Evolutionary conservation across 2,113 vertebrate species (phyloP).

Genomic region (Myotis davidii): DNA sequence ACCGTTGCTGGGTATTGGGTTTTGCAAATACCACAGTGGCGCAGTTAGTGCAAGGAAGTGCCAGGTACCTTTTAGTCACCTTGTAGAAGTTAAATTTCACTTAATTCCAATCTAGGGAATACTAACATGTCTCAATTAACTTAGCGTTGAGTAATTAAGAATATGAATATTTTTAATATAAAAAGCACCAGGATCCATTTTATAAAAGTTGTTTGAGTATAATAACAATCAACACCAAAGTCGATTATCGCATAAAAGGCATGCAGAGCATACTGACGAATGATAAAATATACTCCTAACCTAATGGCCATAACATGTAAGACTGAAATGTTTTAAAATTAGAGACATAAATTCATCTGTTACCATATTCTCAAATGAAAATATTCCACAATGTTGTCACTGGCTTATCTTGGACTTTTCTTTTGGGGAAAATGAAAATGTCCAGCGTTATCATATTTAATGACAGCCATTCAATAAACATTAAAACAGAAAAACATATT

Average conservation of each 20-base stretch:
- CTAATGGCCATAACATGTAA: not conserved
- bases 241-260: not conserved
- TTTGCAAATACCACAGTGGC: not conserved
- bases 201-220: slow-evolving; percentile 75
- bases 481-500: slow-evolving; percentile 20
- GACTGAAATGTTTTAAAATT: slow-evolving; percentile 57
- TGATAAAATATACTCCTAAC: slow-evolving; percentile 37
- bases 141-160: slow-evolving; percentile 69
- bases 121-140: slow-evolving; percentile 56
- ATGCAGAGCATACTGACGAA: slow-evolving; percentile 50
- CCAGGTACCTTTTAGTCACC: not conserved
- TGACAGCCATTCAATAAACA: not conserved
- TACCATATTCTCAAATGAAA: slow-evolving; percentile 35
- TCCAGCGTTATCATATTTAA: not conserved
- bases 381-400: not conserved
- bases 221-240: slow-evolving; percentile 64
- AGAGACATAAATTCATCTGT: slow-evolving; percentile 39
- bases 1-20: not conserved
- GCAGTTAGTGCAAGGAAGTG: not conserved
- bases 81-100: slow-evolving; percentile 49
- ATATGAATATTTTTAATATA: slow-evolving; percentile 79
- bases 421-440: not conserved
- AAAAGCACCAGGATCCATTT: slow-evolving; percentile 64
- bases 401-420: not conserved
- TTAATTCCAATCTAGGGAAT: slow-evolving; percentile 28